Percentiles rank a stretch among this genome's conserved stretches.
Conservation (phyloP, 2,113 vertebrate species). For the Ranitomeya imitator region DNA sequence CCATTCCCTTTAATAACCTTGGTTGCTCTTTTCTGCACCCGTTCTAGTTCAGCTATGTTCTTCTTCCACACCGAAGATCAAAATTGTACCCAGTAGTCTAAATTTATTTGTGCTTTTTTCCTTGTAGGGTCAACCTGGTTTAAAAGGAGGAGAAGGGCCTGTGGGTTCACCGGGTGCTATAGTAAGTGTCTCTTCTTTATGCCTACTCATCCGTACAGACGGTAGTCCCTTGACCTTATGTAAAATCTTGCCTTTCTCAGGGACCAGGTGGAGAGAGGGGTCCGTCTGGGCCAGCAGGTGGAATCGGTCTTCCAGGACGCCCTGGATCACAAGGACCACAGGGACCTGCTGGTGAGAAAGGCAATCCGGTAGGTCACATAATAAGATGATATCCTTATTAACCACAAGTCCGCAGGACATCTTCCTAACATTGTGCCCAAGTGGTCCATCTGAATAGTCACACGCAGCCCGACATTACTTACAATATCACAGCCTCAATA, state of each 20-base stretch:
- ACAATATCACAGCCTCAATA: not conserved
- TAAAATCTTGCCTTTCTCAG: slow-evolving; percentile 63
- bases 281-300: slow-evolving; percentile 79
- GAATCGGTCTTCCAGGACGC: slow-evolving; percentile 86
- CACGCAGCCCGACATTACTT: not conserved
- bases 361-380: slow-evolving; percentile 80
- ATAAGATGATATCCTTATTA: not conserved
- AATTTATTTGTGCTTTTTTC: not conserved
- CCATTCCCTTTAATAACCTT: too few relatives aligned
- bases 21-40: too few relatives aligned
- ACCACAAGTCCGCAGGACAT: not conserved
- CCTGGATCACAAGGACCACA: slow-evolving; percentile 76
- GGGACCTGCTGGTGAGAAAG: slow-evolving; percentile 87
- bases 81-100: too few relatives aligned
- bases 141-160: slow-evolving; percentile 89
- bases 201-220: not conserved
- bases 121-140: slow-evolving; percentile 79
- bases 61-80: too few relatives aligned
- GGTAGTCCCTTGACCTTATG: not conserved
- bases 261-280: slow-evolving; percentile 86
- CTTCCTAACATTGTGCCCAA: not conserved
- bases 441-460: not conserved
- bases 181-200: slow-evolving; percentile 72
- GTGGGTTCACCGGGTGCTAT: slow-evolving; percentile 74
- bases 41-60: too few relatives aligned